These are phyloP conservation scores for Actenoides lindsayi DNA, from an alignment of 2,113 vertebrate species.

Conservation along the genomic window DNA sequence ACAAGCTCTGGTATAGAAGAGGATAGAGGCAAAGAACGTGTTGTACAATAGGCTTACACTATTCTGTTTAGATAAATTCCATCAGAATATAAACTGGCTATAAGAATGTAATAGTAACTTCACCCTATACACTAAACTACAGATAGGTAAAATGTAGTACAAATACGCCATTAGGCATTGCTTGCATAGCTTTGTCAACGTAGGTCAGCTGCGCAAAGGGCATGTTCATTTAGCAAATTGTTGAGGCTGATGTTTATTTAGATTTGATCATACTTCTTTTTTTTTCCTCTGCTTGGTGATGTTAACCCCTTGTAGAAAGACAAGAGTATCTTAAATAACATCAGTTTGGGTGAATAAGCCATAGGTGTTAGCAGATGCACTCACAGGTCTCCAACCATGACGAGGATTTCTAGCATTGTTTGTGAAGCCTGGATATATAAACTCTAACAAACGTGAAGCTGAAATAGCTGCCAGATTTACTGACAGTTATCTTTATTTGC, in stretches of 20 bases:
- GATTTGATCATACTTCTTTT: not conserved
- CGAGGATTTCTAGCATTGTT: not conserved
- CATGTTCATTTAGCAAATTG: not conserved
- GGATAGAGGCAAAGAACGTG: not conserved
- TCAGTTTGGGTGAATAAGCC: not conserved
- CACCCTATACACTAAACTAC: not conserved
- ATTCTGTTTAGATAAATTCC: not conserved
- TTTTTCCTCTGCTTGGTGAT: not conserved
- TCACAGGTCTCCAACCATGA: not conserved
- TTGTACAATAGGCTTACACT: not conserved
- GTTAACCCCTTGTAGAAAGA: not conserved
- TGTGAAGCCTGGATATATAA: not conserved
- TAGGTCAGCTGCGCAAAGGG: not conserved
- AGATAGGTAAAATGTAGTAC: not conserved
- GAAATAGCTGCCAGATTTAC: not conserved
- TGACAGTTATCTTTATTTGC: not conserved
- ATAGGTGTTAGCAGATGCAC: not conserved
- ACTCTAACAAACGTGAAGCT: not conserved
- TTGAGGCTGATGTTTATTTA: not conserved
- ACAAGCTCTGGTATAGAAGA: not conserved
- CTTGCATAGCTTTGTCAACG: not conserved
- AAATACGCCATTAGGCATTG: not conserved
- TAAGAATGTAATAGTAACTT: not conserved
- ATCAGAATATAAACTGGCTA: not conserved
- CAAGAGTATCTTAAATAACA: not conserved